Evolutionary conservation across 92 coral and sea anemone genomes (phyloP).

Genomic region (Montipora capitata): DNA sequence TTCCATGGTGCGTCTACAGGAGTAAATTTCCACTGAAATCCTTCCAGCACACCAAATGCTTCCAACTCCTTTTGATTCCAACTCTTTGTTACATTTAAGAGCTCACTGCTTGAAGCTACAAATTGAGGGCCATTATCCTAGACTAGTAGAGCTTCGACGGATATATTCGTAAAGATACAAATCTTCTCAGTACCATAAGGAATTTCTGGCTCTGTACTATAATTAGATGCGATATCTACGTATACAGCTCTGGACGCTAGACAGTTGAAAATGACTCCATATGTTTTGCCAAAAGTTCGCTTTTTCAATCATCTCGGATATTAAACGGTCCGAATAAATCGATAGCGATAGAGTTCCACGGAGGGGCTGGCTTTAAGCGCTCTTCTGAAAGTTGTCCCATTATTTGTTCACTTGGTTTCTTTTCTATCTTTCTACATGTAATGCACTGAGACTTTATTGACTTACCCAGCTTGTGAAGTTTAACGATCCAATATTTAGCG

Average conservation of each 20-base stretch:
- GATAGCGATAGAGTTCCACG: conserved; percentile 74
- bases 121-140: conserved; percentile 49
- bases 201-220: too few relatives aligned
- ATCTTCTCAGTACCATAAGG: too few relatives aligned
- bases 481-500: conserved; percentile 54
- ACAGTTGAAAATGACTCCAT: conserved; percentile 52
- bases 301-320: conserved; percentile 60
- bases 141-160: conserved; percentile 27
- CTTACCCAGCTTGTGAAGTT: conserved; percentile 72
- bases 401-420: conserved; percentile 57
- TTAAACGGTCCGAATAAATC: conserved; percentile 81
- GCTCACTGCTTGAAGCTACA: conserved; percentile 42
- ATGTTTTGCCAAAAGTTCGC: conserved; percentile 43
- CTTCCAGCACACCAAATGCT: conserved; percentile 23
- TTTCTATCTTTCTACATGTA: conserved; percentile 73
- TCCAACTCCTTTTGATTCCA: neutral
- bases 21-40: conserved; percentile 25
- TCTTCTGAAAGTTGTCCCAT: conserved; percentile 76
- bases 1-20: conserved; percentile 52
- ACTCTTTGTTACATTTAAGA: neutral
- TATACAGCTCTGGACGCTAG: conserved; percentile 66
- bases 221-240: conserved; percentile 30
- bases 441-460: neutral
- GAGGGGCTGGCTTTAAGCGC: conserved; percentile 66
- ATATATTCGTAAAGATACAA: conserved; percentile 33